phyloP scores from a whole-genome alignment of 2,797 vertebrate species.

The Enteromius afrohamiltoni region DNA sequence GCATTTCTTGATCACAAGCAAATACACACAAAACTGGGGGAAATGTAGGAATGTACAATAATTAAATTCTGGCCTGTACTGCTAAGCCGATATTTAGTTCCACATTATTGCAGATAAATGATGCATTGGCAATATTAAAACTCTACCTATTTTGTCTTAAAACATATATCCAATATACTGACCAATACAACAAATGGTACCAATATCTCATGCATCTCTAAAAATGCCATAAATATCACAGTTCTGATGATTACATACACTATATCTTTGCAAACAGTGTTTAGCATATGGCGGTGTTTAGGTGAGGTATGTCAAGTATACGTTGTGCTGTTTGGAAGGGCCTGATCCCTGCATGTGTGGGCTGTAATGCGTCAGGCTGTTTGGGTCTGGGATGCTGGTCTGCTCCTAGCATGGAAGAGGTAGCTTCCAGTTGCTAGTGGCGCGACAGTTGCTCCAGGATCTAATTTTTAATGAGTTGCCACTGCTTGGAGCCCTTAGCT shows the following conservation, averaged over 20 bases:
- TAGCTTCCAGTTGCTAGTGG: conserved; percentile 68
- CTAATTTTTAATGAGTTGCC: conserved; percentile 77
- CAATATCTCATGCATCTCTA: not conserved
- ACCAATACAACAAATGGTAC: not conserved
- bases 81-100: not conserved
- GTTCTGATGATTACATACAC: conserved; percentile 64
- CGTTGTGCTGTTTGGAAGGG: not conserved
- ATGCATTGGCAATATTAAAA: not conserved
- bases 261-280: not conserved
- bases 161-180: not conserved
- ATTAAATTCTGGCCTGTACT: not conserved
- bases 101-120: not conserved
- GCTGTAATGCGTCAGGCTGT: conserved; percentile 55
- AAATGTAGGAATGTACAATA: not conserved
- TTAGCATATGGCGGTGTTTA: conserved; percentile 36
- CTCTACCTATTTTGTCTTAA: not conserved
- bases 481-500: conserved; percentile 77
- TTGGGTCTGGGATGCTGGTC: conserved; percentile 64
- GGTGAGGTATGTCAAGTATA: conserved; percentile 11
- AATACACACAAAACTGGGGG: not conserved
- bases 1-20: conserved; percentile 57
- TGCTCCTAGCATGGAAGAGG: conserved; percentile 70
- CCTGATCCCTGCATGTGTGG: conserved; percentile 66
- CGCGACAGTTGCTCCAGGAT: conserved; percentile 79
- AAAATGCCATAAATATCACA: conserved; percentile 66